Evolutionary conservation across 2,888 invertebrate genomes (phyloP), one percentile per base, ranked within the genome.

Genomic region (Brachyopa scutellaris): DNA sequence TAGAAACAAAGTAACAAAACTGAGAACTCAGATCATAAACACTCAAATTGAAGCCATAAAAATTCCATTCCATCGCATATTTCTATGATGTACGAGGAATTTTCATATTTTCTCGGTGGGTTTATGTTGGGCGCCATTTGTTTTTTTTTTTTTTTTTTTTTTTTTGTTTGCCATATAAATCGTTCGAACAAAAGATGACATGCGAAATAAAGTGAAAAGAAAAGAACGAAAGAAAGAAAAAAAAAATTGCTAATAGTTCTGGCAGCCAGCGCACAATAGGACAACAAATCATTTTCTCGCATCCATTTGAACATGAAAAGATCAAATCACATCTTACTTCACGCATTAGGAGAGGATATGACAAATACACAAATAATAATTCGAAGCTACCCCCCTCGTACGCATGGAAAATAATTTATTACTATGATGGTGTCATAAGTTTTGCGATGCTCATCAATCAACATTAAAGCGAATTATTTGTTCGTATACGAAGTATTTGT

Each of bases 371-470:
- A 59, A 57, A 72, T 59, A 72, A 67, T 61, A 53, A 61, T 42
- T 61, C 67, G 17, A 49, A 33, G 36, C 47, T 23, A 33, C n/a
- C n/a, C 2, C 8, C 13, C 42, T 33, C 11, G 9, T 40, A 57
- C 57, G 57, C 55, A 62, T 45, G 47, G 40, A 53, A 61, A 72
- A 77, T 76, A 82, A 77, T 82, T 70, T 77, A 82, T 82, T 77
- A 61, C 77, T 61, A 70, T 23, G 70, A 53, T 76, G 77, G 77
- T 82, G 82, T 77, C 82, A 82, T 77, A 82, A 82, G 82, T 82
- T 82, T 77, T 77, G 82, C 61, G 38, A 77, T 82, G 45, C 82
- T 82, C 77, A 82, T 82, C 82, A 82, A 82, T 82, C 82, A 82
- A 55, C 59, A 82, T 77, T 66, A 61, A 82, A 70, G 19, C 6